phyloP scores from a whole-genome alignment of 2,888 invertebrate species.

The Muschampia plurimacula region DNA sequence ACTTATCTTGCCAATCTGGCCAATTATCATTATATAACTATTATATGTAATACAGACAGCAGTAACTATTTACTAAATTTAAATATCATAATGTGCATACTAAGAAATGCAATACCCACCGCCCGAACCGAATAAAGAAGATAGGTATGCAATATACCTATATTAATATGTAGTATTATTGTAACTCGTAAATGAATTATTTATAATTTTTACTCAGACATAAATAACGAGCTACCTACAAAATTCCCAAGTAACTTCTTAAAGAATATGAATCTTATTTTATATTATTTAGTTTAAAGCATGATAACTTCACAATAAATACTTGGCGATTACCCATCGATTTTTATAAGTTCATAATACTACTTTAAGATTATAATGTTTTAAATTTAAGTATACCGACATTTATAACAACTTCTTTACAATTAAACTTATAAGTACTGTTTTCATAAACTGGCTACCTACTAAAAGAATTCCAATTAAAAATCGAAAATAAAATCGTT shows the following conservation, averaged over 20 bases:
- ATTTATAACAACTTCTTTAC: constrained; percentile 7
- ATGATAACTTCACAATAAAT: constrained; percentile 19
- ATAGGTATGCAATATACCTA: too few relatives aligned
- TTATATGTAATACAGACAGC: too few relatives aligned
- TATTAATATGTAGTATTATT: too few relatives aligned
- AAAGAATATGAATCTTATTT: neutral
- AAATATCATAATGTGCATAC: neutral
- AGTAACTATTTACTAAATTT: neutral
- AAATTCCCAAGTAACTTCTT: neutral
- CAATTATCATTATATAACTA: neutral
- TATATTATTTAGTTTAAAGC: constrained; percentile 6
- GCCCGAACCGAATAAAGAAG: neutral
- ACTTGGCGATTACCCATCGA: constrained; percentile 47
- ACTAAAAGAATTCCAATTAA: neutral
- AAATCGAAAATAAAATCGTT: too few relatives aligned
- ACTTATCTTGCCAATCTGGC: too few relatives aligned
- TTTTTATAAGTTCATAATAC: constrained; percentile 43
- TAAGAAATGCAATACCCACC: neutral
- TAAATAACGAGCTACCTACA: neutral
- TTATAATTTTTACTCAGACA: neutral
- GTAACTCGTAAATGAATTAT: neutral
- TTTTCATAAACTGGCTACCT: neutral
- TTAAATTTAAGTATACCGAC: constrained; percentile 1
- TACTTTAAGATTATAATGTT: constrained; percentile 30
- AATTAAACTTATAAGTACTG: neutral